A percentile compares a stretch with the other conserved stretches of the same genome.
These are phyloP conservation scores for Apogon hyalosoma DNA, from an alignment of 2,797 vertebrate genomes.

Conservation along the genomic window DNA sequence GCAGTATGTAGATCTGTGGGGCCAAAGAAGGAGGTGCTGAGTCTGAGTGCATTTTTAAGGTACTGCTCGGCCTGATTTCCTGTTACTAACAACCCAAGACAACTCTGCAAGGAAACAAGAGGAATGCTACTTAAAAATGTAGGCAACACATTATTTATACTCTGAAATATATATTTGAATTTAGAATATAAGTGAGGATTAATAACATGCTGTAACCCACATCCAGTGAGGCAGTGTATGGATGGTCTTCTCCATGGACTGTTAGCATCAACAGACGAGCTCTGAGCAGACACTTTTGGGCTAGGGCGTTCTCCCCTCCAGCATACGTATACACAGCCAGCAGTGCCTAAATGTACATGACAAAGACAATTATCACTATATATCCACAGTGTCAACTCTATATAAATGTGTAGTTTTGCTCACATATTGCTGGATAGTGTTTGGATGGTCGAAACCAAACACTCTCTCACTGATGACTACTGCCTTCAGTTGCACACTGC, in stretches of 20 bases:
- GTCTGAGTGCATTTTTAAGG: slow-evolving; percentile 83
- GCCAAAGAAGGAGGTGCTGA: slow-evolving; percentile 85
- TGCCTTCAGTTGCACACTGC: slow-evolving; percentile 85
- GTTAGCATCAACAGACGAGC: slow-evolving; percentile 84
- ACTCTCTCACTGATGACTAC: slow-evolving; percentile 88
- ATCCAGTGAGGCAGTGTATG: slow-evolving; percentile 84
- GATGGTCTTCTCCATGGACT: slow-evolving; percentile 87
- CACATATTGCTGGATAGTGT: slow-evolving; percentile 88
- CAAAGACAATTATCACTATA: not conserved
- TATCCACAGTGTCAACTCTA: not conserved
- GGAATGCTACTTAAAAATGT: not conserved
- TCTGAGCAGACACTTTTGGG: slow-evolving; percentile 86
- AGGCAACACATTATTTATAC: not conserved
- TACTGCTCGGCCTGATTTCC: slow-evolving; percentile 79
- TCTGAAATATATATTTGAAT: not conserved
- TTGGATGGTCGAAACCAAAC: slow-evolving; percentile 87
- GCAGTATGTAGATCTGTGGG: slow-evolving; percentile 79
- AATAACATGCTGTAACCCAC: slow-evolving; percentile 67
- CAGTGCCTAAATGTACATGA: slow-evolving; percentile 70
- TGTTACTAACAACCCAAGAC: slow-evolving; percentile 85
- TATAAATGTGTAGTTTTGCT: slow-evolving; percentile 50
- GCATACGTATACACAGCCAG: slow-evolving; percentile 84
- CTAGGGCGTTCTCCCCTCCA: slow-evolving; percentile 83
- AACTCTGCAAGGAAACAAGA: slow-evolving; percentile 73
- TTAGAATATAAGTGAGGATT: not conserved